Percentiles rank a stretch among this genome's conserved stretches.
Conservation (phyloP, 2,113 vertebrate genomes). For the Myodes glareolus region DNA sequence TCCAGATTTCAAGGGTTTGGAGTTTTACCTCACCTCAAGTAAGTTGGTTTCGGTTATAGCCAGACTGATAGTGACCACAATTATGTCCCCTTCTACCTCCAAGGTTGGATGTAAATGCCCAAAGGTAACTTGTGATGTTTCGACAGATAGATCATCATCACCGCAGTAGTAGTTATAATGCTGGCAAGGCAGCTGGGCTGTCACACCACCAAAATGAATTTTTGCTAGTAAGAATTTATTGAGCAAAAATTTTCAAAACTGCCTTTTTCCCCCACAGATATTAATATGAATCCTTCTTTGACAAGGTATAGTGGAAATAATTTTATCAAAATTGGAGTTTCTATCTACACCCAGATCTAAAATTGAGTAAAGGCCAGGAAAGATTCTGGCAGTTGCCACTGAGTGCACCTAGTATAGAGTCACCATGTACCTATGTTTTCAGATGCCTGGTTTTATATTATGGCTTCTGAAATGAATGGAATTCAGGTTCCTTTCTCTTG, state of each 20-base stretch:
- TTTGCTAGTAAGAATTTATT: neutral
- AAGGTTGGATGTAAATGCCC: conserved; percentile 14
- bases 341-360: neutral
- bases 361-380: neutral
- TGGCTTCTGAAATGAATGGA: neutral
- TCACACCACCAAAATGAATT: neutral
- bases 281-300: neutral
- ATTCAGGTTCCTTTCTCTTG: neutral
- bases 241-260: neutral
- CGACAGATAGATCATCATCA: conserved; percentile 12
- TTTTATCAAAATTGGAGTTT: conserved; percentile 11
- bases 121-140: conserved; percentile 45
- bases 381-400: neutral
- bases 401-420: neutral
- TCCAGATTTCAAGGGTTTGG: neutral
- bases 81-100: conserved; percentile 38
- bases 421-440: neutral
- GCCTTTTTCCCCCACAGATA: neutral
- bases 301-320: neutral
- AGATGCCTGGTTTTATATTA: neutral
- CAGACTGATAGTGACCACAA: conserved; percentile 58
- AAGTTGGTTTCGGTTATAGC: conserved; percentile 37
- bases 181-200: neutral
- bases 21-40: conserved; percentile 5
- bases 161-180: neutral